Evolutionary conservation across 2,888 invertebrate genomes (phyloP), one percentile per base, ranked within the genome.

Genomic region (Scelioninae gen. 1): DNA sequence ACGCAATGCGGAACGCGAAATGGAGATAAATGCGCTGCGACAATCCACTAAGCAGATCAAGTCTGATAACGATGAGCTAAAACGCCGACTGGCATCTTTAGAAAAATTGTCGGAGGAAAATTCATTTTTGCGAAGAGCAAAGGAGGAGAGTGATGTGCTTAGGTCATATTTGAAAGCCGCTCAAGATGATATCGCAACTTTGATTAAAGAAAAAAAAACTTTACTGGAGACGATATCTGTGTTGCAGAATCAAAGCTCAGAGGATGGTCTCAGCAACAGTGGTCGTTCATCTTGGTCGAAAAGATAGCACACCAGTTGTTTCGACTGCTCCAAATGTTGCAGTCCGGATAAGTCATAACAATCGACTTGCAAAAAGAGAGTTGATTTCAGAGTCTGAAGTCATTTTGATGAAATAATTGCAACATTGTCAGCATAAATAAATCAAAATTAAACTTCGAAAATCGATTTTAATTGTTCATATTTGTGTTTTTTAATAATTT

Each of bases 131-230:
- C 93, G 94, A 77, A 93, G 94, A 88, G 86, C 87, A 31, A 92
- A 93, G 71, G 95, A 95, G 87, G 95, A 95, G 90, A 93, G 93
- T 1, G 94, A 94, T 83, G 91, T 94, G 11, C 92, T 96, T 7
- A 94, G 94, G 86, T 93, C 93, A 7, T 94, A 94, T 87, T 91
- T 95, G 66, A 94, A 93, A 83, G 94, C 95, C 0, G 96, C 96
- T 0, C 96, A 96, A 90, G 96, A 96, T 86, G 95, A 96, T 81
- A 95, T 96, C 0, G 94, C 94, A 7, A 93, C 94, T 65, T 92
- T 97, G 83, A 89, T 96, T 29, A 95, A 95, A 32, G 97, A 97
- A 88, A 97, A 97, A 88, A 94, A 94, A 86, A 94, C 94, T 58
- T 93, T 97, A 60, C 91, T 96, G 84, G 96, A 96, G 80, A 94